phyloP scores from a whole-genome alignment of 2,113 vertebrate genomes.

The Stictonetta naevosa region DNA sequence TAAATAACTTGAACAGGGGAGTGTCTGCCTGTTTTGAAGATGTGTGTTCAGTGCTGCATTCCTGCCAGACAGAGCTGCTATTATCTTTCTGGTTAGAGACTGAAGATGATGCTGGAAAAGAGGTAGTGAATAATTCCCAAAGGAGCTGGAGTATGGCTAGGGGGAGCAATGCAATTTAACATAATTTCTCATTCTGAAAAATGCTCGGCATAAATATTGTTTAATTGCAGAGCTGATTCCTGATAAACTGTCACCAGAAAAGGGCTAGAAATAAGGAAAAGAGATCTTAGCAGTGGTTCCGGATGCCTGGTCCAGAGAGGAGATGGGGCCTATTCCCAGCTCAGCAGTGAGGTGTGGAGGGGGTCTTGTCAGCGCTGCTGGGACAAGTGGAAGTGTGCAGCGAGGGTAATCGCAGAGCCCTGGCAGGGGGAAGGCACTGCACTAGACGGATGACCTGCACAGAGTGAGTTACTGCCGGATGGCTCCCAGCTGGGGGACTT shows the following conservation, averaged over 20 bases:
- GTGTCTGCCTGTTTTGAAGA: neutral
- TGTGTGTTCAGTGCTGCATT: neutral
- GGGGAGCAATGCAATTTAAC: neutral
- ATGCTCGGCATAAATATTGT: neutral
- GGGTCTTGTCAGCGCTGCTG: neutral
- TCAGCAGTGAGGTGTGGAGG: neutral
- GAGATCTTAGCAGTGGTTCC: neutral
- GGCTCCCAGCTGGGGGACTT: conserved; percentile 40
- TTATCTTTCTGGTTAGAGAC: neutral
- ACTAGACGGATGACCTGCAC: neutral
- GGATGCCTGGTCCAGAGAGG: neutral
- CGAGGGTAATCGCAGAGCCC: conserved; percentile 19
- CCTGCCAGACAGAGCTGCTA: neutral
- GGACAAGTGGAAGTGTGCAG: neutral
- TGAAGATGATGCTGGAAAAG: neutral
- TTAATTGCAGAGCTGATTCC: neutral
- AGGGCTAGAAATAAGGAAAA: neutral
- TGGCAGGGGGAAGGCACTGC: neutral
- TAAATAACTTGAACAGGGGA: neutral
- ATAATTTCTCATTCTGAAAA: neutral
- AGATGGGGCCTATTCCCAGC: neutral
- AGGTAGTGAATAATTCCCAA: neutral
- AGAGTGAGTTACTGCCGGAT: conserved; percentile 27
- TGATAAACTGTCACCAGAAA: neutral
- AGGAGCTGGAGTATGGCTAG: neutral